Evolutionary conservation across 2,113 vertebrate genomes (phyloP), one percentile per base, ranked within the genome.

Genomic region (Pithys albifrons): DNA sequence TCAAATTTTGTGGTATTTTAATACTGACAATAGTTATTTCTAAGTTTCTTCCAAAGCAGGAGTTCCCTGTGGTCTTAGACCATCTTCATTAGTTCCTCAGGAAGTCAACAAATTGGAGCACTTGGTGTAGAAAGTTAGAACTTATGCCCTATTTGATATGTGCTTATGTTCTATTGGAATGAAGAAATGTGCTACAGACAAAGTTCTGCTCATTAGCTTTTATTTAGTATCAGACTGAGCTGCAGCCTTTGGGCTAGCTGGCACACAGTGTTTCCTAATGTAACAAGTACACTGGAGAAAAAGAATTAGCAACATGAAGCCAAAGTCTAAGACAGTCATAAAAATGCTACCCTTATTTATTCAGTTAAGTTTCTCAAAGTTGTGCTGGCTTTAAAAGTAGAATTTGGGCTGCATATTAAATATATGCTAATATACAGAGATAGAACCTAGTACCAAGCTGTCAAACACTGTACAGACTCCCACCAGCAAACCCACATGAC

Each of bases 231-330:
- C 76, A 90, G 76, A 67, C 33, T 81, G 61, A 96, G 90, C 87
- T 95, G 89, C 69, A 94, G 74, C 81, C 66, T 79, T 95, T 96
- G 66, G 89, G 89, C 72, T 85, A 64, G 71, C 71, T 95, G 82
- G 91, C 79, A 86, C 57, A 91, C 55, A 35, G 69, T 64, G 69
- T 90, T 94, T 93, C 94, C 82, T 85, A 88, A 91, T 91, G 92
- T 81, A 95, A 70, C 79, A 93, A 95, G 57, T 83, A 64, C 39
- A 64, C 74, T 46, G 72, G 83, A 95, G 72, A 92, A 96, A 93
- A 93, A 90, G 33, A 55, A 33, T 74, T 89, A 93, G 73, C 25
- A 5, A 88, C 24, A 62, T 15, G 51, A 96, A 94, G 64, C 46
- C 78, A 95, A 88, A 95, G 88, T 90, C 85, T 95, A 90, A 95